phyloP scores from a whole-genome alignment of 2,797 vertebrate genomes.

The Cottoperca gobio region DNA sequence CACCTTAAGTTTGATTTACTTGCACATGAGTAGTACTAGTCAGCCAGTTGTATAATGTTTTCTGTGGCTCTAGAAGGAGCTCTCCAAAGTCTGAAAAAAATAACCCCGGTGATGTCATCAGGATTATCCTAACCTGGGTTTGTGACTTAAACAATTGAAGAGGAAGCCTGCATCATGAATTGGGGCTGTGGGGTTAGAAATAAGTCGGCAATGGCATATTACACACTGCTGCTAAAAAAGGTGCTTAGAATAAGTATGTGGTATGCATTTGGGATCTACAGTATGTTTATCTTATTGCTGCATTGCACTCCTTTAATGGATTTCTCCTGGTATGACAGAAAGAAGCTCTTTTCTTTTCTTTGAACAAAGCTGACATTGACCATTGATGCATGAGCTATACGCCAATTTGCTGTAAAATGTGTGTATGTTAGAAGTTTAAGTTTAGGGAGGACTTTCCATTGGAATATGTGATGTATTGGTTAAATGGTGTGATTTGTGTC shows the following conservation, averaged over 20 bases:
- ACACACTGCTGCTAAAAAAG: background rate
- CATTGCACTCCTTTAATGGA: background rate
- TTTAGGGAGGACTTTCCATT: background rate
- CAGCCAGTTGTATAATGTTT: background rate
- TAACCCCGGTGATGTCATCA: background rate
- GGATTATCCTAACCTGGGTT: conserved; percentile 7
- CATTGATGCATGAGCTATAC: background rate
- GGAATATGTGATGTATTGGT: background rate
- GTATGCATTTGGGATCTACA: background rate
- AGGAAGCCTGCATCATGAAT: conserved; percentile 11
- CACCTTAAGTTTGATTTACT: background rate
- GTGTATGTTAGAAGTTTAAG: background rate
- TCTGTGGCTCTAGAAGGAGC: background rate
- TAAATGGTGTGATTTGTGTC: conserved; percentile 4
- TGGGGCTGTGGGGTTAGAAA: background rate
- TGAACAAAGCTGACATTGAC: background rate
- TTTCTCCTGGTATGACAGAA: background rate
- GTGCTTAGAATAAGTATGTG: background rate
- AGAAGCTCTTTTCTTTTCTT: background rate
- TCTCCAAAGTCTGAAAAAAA: background rate
- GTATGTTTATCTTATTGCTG: background rate
- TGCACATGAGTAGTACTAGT: background rate
- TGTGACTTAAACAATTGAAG: conserved; percentile 12
- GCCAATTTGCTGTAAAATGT: conserved; percentile 3
- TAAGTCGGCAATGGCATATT: background rate